A percentile compares a stretch with the other conserved stretches of the same genome.
Conservation (phyloP, 1,140 invertebrate species). For the Batillaria attramentaria region DNA sequence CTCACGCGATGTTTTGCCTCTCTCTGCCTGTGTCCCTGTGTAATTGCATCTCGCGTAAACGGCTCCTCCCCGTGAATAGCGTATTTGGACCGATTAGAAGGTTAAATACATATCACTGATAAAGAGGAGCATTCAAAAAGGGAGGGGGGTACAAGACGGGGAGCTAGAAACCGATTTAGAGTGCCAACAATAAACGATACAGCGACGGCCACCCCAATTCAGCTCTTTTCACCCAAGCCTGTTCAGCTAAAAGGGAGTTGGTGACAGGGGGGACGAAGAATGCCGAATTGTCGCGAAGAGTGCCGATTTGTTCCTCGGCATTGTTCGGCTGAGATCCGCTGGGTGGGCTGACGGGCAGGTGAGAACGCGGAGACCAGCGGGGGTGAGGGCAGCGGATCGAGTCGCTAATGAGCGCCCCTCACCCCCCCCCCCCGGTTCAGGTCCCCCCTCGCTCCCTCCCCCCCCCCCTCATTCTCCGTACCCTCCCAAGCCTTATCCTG, state of each 20-base stretch:
- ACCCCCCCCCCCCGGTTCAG: not conserved
- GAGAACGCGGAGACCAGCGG: not conserved
- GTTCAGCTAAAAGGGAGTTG: too few relatives aligned
- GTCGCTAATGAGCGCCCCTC: not conserved
- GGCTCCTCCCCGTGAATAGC: not conserved
- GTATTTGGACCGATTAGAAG: not conserved
- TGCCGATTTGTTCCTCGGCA: conserved; percentile 12
- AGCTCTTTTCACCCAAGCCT: not conserved
- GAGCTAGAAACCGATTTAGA: not conserved
- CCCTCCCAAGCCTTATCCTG: too few relatives aligned
- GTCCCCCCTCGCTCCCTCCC: not conserved
- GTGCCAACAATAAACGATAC: conserved; percentile 6
- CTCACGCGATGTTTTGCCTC: too few relatives aligned
- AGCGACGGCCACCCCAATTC: not conserved
- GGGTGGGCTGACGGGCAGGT: conserved; percentile 3
- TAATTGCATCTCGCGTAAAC: not conserved
- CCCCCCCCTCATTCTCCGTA: not conserved
- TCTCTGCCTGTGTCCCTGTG: not conserved
- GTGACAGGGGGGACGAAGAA: not conserved
- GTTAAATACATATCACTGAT: conserved; percentile 13
- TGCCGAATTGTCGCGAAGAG: too few relatives aligned
- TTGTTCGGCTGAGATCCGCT: not conserved
- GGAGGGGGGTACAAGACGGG: not conserved
- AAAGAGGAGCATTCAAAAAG: not conserved
- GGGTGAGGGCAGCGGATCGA: not conserved